Base-by-base conservation (phyloP, 2,888 invertebrate genomes). In the Micropterix aruncella region DNA sequence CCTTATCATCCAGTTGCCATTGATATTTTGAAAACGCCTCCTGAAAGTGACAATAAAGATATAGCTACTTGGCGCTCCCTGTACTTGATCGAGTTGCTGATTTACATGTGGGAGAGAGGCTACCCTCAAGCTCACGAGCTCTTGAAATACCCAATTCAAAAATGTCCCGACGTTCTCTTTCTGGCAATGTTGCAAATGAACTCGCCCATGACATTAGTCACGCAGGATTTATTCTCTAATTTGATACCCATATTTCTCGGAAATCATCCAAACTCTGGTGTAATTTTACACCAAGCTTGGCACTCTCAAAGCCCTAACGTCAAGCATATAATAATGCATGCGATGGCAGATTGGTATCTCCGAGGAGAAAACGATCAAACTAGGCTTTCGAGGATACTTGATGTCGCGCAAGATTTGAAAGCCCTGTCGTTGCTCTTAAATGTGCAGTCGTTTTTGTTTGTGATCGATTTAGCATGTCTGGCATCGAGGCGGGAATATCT, bases 281-380 rank as follows among this genome's bases (percentile, higher is more conserved):
- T 91, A n/a, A 89, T 99, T 50, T 70, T 99, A 44, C 94, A 96
- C 63, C 89, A 92, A 59, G 93, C 93, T 2, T 99, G 97, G 97
- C 90, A 92, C 60, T 79, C 83, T 43, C 84, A 83, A 56, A 79
- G 79, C 52, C 75, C 72, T 15, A 76, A 70, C 51, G 75, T 89
- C 43, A 84, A 87, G 52, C 80, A 83, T 2, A 80, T 88, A 46
- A 84, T 97, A 48, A 93, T 95, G 87, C 90, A 92, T 56, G 83
- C 93, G 2, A 96, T 97, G 95, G 91, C 92, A 1, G 94, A 96
- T 51, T 96, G 95, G 93, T 97, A 96, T 65, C 75, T 86, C 52
- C 76, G 84, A 50, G 92, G 83, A 18, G 94, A 96, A 57, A 83
- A 88, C 56, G 97, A 99, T 63, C 96, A 95, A 62, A 84, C 87